Percentiles rank a stretch among this genome's conserved stretches.
Conservation (phyloP, 2,888 invertebrate genomes). For the Cryptops parisi region DNA sequence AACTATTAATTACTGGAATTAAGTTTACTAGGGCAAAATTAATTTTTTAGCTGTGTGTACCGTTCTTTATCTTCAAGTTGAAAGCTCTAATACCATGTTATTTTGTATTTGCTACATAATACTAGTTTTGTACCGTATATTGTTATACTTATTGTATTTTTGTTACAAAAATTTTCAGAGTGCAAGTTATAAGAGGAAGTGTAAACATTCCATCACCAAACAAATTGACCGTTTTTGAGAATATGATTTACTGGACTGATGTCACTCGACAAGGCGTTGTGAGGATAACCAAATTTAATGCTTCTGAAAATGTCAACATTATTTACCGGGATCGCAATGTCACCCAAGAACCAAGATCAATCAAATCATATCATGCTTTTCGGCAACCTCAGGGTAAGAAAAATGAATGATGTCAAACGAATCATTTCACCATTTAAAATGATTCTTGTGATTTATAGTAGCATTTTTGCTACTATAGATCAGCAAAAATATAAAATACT, state of each 20-base stretch:
- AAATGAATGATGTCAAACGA: too few species aligned
- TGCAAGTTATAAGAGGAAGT: slow-evolving; percentile 35
- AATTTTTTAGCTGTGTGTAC: too few species aligned
- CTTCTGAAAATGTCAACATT: slow-evolving; percentile 58
- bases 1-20: too few species aligned
- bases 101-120: too few species aligned
- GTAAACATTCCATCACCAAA: slow-evolving; percentile 66
- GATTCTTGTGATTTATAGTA: background rate
- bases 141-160: too few species aligned
- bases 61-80: too few species aligned
- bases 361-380: slow-evolving; percentile 63
- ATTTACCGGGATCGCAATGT: slow-evolving; percentile 67
- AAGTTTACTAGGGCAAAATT: too few species aligned
- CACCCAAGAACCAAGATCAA: slow-evolving; percentile 58
- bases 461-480: too few species aligned
- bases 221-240: slow-evolving; percentile 67
- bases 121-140: too few species aligned
- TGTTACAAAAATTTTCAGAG: too few species aligned
- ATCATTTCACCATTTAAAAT: slow-evolving; percentile 2
- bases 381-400: slow-evolving; percentile 50
- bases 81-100: too few species aligned
- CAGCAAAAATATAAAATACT: too few species aligned
- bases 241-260: slow-evolving; percentile 80
- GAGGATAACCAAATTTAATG: slow-evolving; percentile 72
- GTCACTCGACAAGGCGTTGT: slow-evolving; percentile 76